Conservation (phyloP, 2,113 vertebrate genomes). For the Perca schrenkii region DNA sequence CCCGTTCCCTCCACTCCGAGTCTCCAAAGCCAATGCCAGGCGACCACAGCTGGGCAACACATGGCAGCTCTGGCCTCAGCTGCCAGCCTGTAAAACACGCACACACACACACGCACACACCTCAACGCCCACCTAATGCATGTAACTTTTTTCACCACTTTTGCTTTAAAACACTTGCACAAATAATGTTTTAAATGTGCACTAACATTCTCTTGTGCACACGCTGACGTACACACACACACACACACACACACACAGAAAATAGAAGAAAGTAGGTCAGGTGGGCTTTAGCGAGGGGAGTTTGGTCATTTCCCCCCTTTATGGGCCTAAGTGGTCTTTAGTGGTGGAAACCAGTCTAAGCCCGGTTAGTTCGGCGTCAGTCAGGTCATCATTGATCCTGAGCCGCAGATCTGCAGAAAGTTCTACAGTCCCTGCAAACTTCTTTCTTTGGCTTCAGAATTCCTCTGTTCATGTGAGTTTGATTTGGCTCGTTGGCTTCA, state of each 20-base stretch:
- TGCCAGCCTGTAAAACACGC: conserved; percentile 47
- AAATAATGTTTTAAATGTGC: conserved; percentile 39
- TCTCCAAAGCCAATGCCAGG: conserved; percentile 41
- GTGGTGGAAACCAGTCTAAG: conserved; percentile 7
- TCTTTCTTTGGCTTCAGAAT: neutral
- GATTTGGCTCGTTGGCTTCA: conserved; percentile 26
- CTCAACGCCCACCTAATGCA: neutral
- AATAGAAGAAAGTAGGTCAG: conserved; percentile 79
- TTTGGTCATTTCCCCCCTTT: conserved; percentile 23
- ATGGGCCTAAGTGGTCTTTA: conserved; percentile 12
- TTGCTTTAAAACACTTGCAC: conserved; percentile 48
- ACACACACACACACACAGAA: conserved; percentile 12
- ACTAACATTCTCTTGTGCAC: conserved; percentile 12
- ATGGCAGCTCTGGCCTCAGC: conserved; percentile 63
- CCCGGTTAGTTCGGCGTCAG: neutral
- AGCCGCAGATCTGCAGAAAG: conserved; percentile 4
- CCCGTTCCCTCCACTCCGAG: conserved; percentile 5
- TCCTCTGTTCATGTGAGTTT: conserved; percentile 25
- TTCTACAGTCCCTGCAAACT: conserved; percentile 16
- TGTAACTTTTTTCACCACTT: neutral
- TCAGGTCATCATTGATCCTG: conserved; percentile 12
- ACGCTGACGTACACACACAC: neutral
- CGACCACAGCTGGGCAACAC: conserved; percentile 79
- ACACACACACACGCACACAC: neutral
- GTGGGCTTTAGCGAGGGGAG: conserved; percentile 46